Base-by-base conservation (phyloP, 2,888 invertebrate genomes). In the Epinotia ramella region DNA sequence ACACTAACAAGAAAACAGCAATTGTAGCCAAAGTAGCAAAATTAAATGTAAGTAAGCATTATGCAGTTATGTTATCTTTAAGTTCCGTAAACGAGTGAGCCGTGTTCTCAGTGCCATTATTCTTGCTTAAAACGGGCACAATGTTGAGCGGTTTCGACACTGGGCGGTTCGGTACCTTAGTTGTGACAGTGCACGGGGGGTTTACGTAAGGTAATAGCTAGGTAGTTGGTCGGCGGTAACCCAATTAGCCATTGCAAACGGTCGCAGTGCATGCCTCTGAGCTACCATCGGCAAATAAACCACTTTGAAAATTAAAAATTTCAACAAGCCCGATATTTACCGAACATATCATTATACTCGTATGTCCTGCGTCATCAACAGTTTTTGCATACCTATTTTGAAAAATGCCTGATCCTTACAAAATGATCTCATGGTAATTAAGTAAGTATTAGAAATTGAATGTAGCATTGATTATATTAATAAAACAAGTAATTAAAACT, bases 121-220 rank as follows among this genome's bases (percentile, higher is more conserved):
- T 75, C 67, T 76, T 67, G 72, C 62, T 72, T 79, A 80, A 78
- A 81, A 77, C 73, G 73, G 64, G 78, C 79, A 79, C 78, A 80
- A 79, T 83, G 79, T 81, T 76, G 73, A 66, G 67, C 71, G 62
- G 76, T 76, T 66, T 76, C 76, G 76, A 59, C 76, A 76, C 62
- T 71, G 78, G 78, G 79, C 79, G 75, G 74, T 64, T 73, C 78
- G 67, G 81, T 78, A 82, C 81, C 78, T 81, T 77, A 74, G 85
- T 92, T 92, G 90, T 92, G 91, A 90, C 91, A 91, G 89, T 85
- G 59, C 69, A 46, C 24, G 59, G 59, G 84, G 82, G 82, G 82
- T 90, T 93, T 93, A 92, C 91, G 92, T 92, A 94, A 93, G 88
- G 82, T 78, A 82, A 82, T 78, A 79, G 84, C 84, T 81, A 83